phyloP scores from a whole-genome alignment of 2,113 vertebrate genomes.

The Empidonax alnorum region DNA sequence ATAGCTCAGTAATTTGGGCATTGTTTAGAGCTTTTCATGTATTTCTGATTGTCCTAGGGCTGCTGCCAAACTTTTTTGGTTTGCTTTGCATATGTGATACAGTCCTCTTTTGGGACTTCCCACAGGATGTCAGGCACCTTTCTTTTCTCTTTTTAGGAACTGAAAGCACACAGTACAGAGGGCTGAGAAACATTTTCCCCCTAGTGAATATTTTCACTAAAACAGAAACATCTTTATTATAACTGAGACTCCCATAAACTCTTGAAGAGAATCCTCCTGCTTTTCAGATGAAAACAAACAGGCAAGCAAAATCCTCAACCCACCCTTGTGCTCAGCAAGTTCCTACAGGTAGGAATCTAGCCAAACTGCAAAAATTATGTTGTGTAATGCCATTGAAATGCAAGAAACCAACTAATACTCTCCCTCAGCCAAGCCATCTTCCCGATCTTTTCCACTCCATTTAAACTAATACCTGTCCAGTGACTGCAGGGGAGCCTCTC shows the following conservation, averaged over 20 bases:
- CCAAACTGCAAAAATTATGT: neutral
- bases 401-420: neutral
- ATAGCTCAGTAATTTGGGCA: neutral
- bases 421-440: neutral
- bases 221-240: constrained; percentile 29
- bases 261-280: neutral
- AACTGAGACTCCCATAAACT: constrained; percentile 3
- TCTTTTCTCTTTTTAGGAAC: constrained; percentile 12
- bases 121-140: constrained; percentile 10
- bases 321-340: neutral
- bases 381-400: neutral
- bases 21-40: constrained; percentile 10
- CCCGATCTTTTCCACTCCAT: neutral
- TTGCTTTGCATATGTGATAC: neutral
- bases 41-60: neutral
- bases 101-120: neutral
- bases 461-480: neutral
- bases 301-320: neutral
- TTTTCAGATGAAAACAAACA: constrained; percentile 9
- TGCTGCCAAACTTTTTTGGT: neutral
- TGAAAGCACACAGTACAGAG: neutral
- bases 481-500: neutral
- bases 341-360: neutral
- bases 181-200: neutral
- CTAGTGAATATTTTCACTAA: constrained; percentile 16